Evolutionary conservation across 2,113 vertebrate genomes (phyloP).

Genomic region (Python bivittatus): DNA sequence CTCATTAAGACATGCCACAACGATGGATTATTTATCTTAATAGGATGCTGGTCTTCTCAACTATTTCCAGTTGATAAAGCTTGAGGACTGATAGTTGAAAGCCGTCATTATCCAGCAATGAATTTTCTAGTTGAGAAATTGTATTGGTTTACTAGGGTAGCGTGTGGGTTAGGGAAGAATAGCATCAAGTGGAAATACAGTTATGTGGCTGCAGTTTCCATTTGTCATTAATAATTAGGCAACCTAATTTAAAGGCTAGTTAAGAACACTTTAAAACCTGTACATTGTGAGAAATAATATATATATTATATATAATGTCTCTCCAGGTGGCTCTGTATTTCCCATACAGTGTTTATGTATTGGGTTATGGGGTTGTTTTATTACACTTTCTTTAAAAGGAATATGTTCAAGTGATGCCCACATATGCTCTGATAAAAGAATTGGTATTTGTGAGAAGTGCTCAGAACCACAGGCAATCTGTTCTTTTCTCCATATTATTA

Average conservation of each 20-base stretch:
- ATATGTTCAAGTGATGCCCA: slow-evolving; percentile 5
- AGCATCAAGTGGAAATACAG: neutral
- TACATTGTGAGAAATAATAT: neutral
- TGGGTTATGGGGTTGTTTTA: neutral
- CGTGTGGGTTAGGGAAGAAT: neutral
- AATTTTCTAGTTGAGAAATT: neutral
- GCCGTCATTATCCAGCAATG: neutral
- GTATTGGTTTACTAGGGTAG: neutral
- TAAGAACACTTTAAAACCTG: neutral
- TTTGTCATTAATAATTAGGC: neutral
- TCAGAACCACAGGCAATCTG: slow-evolving; percentile 5
- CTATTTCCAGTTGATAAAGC: neutral
- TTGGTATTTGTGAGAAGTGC: neutral
- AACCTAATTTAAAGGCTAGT: neutral
- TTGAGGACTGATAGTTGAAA: neutral
- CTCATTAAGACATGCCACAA: neutral
- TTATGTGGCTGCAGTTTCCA: neutral
- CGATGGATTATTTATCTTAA: neutral
- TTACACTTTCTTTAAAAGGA: slow-evolving; percentile 10
- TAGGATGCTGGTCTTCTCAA: neutral
- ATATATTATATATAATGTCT: neutral
- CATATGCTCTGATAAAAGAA: slow-evolving; percentile 1
- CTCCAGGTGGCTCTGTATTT: neutral
- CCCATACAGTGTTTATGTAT: neutral
- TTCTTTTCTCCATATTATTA: neutral